These are phyloP conservation scores for Osedax fenrisi DNA, from an alignment of 2,888 invertebrate species.

Conservation along the genomic window DNA sequence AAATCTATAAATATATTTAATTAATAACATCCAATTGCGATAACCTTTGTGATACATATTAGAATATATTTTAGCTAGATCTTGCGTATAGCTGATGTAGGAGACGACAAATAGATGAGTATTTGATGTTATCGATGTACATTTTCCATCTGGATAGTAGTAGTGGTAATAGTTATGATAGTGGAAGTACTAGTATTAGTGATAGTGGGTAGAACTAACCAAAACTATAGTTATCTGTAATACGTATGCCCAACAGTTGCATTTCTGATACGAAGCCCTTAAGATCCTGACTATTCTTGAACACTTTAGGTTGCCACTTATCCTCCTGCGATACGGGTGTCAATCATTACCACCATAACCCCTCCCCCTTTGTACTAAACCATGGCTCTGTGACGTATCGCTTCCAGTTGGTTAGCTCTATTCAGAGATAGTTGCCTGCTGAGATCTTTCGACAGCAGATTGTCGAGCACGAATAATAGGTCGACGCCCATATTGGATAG, in stretches of 20 bases:
- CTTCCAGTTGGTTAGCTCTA: conserved; percentile 69
- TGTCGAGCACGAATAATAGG: conserved; percentile 77
- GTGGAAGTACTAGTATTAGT: no score
- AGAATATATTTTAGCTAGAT: background rate
- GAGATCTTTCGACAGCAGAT: conserved; percentile 66
- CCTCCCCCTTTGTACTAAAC: no score
- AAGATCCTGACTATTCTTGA: background rate
- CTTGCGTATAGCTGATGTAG: background rate
- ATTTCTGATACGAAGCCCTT: background rate
- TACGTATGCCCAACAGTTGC: background rate
- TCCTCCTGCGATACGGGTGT: no score
- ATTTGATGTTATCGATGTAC: background rate
- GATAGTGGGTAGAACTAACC: no score
- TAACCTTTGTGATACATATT: background rate
- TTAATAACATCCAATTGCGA: no score
- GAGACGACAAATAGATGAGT: background rate
- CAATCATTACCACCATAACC: no score
- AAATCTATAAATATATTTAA: no score
- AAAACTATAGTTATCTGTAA: background rate
- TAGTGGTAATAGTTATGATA: no score
- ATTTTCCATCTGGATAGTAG: background rate
- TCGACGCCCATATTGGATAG: no score
- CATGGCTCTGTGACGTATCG: conserved; percentile 59
- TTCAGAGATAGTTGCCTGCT: conserved; percentile 66
- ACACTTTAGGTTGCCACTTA: background rate